A percentile compares a stretch with the other conserved stretches of the same genome.
Conservation (phyloP, 2,797 vertebrate genomes). For the Pseudotriccus pelzelni region DNA sequence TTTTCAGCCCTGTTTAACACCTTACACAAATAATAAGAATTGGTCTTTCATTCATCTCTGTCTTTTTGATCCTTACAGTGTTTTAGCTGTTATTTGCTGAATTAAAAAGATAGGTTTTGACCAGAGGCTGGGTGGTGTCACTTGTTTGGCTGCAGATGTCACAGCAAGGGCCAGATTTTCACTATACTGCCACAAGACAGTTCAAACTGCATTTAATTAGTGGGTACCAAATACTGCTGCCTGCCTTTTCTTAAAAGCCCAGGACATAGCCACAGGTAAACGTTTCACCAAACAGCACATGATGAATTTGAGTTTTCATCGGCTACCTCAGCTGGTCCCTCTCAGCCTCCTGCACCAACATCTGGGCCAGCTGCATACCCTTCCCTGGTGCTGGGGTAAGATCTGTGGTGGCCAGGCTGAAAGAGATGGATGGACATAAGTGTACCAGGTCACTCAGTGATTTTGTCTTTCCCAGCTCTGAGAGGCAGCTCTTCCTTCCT, state of each 20-base stretch:
- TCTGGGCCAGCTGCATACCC: background rate
- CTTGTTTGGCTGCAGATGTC: conserved; percentile 42
- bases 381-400: background rate
- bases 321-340: background rate
- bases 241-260: background rate
- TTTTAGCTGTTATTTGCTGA: conserved; percentile 15
- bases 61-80: background rate
- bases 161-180: conserved; percentile 55
- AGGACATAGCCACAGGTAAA: background rate
- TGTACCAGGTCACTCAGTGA: background rate
- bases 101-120: conserved; percentile 45
- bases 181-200: conserved; percentile 37
- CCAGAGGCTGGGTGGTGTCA: conserved; percentile 34
- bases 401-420: background rate
- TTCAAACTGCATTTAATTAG: conserved; percentile 47
- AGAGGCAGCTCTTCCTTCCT: background rate
- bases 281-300: background rate
- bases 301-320: background rate
- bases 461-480: background rate
- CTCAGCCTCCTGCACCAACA: background rate
- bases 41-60: background rate
- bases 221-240: conserved; percentile 6
- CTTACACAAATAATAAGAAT: background rate
- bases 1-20: background rate
- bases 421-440: accelerated